Percentiles rank a stretch among this genome's conserved stretches.
These are phyloP conservation scores for Villa cingulata DNA, from an alignment of 2,888 invertebrate species.

Conservation along the genomic window DNA sequence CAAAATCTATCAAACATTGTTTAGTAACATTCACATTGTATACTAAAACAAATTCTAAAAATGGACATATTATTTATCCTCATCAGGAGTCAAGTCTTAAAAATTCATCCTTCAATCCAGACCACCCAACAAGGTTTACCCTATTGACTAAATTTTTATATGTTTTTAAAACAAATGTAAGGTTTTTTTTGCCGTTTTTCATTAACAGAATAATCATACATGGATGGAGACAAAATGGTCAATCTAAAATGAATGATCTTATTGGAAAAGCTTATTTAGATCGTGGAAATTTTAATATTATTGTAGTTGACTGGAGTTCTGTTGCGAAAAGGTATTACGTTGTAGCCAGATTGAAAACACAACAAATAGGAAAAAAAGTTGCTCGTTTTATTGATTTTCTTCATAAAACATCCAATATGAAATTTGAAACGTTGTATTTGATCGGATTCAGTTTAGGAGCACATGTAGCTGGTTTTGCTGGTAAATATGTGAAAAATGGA, in stretches of 20 bases:
- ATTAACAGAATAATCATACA: too few species aligned
- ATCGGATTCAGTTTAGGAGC: constrained; percentile 47
- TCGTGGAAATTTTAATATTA: constrained; percentile 43
- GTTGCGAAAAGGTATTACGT: constrained; percentile 43
- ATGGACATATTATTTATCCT: too few species aligned
- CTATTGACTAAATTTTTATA: too few species aligned
- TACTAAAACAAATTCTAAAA: too few species aligned
- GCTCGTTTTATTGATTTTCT: constrained; percentile 29
- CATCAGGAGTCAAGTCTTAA: too few species aligned
- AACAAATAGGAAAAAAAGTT: constrained; percentile 21
- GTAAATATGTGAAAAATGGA: constrained; percentile 41
- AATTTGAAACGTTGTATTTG: constrained; percentile 36
- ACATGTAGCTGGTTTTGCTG: constrained; percentile 43
- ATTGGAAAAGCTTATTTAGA: constrained; percentile 38
- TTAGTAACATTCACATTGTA: too few species aligned
- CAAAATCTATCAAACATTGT: too few species aligned
- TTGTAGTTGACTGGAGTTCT: constrained; percentile 46
- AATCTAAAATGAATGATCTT: constrained; percentile 22
- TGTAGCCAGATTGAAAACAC: constrained; percentile 36
- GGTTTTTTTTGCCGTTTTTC: too few species aligned
- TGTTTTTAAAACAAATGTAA: too few species aligned
- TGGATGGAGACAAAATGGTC: too few species aligned
- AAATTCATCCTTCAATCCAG: too few species aligned
- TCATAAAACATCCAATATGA: constrained; percentile 36
- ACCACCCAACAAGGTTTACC: too few species aligned